Conservation (phyloP, 2,888 invertebrate species). For the Troides aeacus region DNA sequence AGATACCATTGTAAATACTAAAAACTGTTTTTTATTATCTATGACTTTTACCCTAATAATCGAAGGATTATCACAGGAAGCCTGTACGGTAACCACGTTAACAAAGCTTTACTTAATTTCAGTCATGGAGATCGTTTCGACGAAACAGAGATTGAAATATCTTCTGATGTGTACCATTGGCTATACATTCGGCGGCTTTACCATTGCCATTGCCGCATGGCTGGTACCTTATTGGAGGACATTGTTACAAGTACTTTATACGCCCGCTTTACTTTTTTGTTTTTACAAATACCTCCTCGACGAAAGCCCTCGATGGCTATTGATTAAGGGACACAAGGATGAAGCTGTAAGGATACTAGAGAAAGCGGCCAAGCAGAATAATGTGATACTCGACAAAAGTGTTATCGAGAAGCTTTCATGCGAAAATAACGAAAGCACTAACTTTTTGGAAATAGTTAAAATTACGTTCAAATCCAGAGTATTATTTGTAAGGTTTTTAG, state of each 20-base stretch:
- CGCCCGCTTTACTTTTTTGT: slow-evolving; percentile 84
- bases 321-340: slow-evolving; percentile 83
- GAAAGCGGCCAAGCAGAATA: slow-evolving; percentile 78
- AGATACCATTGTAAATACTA: no score
- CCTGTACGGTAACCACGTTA: no score
- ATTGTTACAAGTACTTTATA: slow-evolving; percentile 82
- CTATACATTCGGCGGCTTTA: slow-evolving; percentile 47
- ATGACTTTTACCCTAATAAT: no score
- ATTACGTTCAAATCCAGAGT: slow-evolving; percentile 57
- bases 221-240: slow-evolving; percentile 84
- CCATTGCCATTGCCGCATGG: slow-evolving; percentile 53
- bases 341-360: slow-evolving; percentile 82
- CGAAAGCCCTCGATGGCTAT: slow-evolving; percentile 89
- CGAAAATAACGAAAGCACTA: slow-evolving; percentile 44
- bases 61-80: no score
- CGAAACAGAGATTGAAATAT: slow-evolving; percentile 55
- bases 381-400: slow-evolving; percentile 51
- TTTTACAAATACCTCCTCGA: slow-evolving; percentile 84
- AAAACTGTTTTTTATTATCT: no score
- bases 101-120: slow-evolving; percentile 33
- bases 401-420: slow-evolving; percentile 47
- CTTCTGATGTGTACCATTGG: slow-evolving; percentile 51
- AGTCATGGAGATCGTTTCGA: slow-evolving; percentile 63
- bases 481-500: slow-evolving; percentile 56
- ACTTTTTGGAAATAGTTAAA: slow-evolving; percentile 47